Evolutionary conservation across 2,797 vertebrate genomes (phyloP).

Genomic region (Coccyzus lansbergi): DNA sequence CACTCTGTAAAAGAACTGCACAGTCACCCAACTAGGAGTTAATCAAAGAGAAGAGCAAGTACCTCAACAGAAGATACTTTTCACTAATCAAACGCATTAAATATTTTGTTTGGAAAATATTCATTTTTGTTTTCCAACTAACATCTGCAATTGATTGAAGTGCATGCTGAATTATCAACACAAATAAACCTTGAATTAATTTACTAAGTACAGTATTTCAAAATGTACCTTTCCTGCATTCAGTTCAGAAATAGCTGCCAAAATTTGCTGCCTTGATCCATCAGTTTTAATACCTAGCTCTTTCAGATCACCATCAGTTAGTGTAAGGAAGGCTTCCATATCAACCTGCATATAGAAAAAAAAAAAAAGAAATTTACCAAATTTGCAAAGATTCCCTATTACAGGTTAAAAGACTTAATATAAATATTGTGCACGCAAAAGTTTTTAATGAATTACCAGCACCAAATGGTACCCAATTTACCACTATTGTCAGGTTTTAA

Average conservation of each 20-base stretch:
- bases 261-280: slow-evolving; percentile 94
- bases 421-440: background rate
- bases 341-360: slow-evolving; percentile 83
- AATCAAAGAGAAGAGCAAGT: background rate
- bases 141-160: background rate
- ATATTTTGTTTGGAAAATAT: background rate
- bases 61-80: background rate
- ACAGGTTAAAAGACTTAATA: background rate
- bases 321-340: slow-evolving; percentile 97
- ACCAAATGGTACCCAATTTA: background rate
- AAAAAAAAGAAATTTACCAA: background rate
- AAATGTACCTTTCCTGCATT: slow-evolving; percentile 94
- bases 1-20: background rate
- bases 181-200: background rate
- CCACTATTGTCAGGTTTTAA: background rate
- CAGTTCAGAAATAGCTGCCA: slow-evolving; percentile 96
- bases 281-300: slow-evolving; percentile 97
- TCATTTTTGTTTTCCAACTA: background rate
- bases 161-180: background rate
- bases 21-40: background rate
- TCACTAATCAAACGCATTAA: background rate
- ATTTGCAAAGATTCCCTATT: background rate
- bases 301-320: slow-evolving; percentile 95
- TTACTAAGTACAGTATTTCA: background rate
- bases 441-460: background rate